Conservation (phyloP, 2,113 vertebrate species). For the Barbus barbus region DNA sequence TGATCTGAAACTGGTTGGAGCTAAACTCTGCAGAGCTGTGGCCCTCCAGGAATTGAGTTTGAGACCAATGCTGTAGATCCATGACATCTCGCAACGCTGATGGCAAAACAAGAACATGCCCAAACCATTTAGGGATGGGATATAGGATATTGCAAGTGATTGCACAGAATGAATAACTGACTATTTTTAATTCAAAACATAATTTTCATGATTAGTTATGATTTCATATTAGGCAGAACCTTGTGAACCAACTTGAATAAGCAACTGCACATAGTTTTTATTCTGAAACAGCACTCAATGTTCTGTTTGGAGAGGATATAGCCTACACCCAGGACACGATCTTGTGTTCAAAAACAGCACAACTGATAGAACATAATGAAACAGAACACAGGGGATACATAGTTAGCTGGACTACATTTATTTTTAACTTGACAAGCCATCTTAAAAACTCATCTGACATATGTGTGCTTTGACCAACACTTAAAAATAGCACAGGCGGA, state of each 20-base stretch:
- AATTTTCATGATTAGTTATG: neutral
- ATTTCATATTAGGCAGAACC: neutral
- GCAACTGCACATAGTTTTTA: neutral
- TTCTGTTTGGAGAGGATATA: neutral
- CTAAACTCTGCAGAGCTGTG: no score
- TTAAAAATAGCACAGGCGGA: neutral
- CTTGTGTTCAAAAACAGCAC: neutral
- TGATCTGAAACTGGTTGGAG: no score
- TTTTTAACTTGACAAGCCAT: conserved; percentile 16
- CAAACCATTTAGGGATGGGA: neutral
- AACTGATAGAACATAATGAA: neutral
- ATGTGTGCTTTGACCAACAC: neutral
- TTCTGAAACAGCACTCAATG: neutral
- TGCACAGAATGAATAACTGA: neutral
- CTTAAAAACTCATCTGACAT: neutral
- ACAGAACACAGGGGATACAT: neutral
- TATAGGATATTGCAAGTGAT: neutral
- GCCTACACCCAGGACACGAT: neutral
- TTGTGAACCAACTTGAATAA: neutral
- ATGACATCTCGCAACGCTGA: neutral
- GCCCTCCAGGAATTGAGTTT: no score
- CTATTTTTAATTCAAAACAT: neutral
- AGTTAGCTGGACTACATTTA: neutral
- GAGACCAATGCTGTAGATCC: no score
- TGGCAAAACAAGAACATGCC: neutral